Conservation (phyloP, 2,113 vertebrate genomes). For the Cervus canadensis region DNA sequence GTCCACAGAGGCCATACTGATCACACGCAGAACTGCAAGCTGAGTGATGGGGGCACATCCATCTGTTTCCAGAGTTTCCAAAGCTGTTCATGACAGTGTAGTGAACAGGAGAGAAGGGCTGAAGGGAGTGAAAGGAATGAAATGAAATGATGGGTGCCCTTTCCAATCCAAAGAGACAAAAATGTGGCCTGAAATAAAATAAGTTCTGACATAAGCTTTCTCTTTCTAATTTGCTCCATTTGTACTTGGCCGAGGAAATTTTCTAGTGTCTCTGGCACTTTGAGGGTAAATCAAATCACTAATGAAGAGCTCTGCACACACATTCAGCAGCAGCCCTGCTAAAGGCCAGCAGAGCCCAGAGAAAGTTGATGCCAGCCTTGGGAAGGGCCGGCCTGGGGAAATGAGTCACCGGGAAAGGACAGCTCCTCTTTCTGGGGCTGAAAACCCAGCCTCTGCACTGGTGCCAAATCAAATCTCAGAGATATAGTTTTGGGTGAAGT, state of each 20-base stretch:
- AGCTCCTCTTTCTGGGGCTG: background rate
- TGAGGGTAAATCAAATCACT: background rate
- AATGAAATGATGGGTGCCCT: background rate
- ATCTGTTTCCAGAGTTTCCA: background rate
- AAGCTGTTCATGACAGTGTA: background rate
- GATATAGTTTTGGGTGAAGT: background rate
- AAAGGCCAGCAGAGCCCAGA: background rate
- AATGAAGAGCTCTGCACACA: background rate
- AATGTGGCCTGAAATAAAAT: background rate
- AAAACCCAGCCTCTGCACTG: background rate
- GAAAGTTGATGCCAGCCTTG: background rate
- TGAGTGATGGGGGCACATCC: background rate
- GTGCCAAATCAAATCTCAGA: background rate
- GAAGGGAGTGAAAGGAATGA: background rate
- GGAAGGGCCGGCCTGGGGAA: background rate
- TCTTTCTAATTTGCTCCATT: background rate
- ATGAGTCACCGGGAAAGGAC: background rate
- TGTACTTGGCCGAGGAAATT: background rate
- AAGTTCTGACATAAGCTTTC: background rate
- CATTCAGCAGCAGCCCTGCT: background rate
- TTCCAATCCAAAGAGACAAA: background rate
- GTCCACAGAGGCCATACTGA: background rate
- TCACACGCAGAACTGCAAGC: background rate
- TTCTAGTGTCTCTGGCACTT: background rate
- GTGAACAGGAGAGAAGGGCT: background rate